Evolutionary conservation across 2,113 vertebrate species (phyloP).

Genomic region (Petromus typicus): DNA sequence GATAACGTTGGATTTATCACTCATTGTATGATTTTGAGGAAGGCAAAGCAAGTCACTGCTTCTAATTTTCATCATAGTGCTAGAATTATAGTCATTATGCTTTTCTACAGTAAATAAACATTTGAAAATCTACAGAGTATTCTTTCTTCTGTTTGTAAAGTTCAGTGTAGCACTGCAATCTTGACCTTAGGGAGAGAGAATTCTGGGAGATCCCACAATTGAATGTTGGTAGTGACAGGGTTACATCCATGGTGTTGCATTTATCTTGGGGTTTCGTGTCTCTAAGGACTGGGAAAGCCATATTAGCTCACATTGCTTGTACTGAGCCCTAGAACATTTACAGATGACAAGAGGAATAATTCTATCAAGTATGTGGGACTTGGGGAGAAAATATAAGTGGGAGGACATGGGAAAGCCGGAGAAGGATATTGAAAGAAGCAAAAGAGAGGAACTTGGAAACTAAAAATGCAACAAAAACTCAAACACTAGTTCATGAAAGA

Average conservation of each 20-base stretch:
- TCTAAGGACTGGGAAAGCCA: neutral
- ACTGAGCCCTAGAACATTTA: neutral
- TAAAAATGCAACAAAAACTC: neutral
- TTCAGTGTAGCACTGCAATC: accelerated
- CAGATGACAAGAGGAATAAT: neutral
- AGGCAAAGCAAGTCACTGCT: neutral
- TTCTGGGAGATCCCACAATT: neutral
- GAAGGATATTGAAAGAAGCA: neutral
- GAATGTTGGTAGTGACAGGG: neutral
- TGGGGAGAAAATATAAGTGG: neutral
- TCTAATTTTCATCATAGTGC: neutral
- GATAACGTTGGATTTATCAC: neutral
- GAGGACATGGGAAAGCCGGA: neutral
- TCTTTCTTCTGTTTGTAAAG: neutral
- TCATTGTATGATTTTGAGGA: neutral
- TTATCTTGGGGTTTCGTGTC: neutral
- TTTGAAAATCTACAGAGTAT: neutral
- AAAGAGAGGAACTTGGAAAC: neutral
- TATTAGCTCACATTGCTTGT: neutral
- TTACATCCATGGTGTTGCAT: neutral
- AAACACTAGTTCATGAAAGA: neutral
- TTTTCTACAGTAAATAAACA: neutral
- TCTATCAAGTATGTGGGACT: neutral
- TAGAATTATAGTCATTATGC: neutral
- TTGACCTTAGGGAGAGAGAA: accelerated